Percentiles rank a stretch among this genome's conserved stretches.
These are phyloP conservation scores for Pyrochroa serraticornis DNA, from an alignment of 2,888 invertebrate genomes.

Conservation along the genomic window DNA sequence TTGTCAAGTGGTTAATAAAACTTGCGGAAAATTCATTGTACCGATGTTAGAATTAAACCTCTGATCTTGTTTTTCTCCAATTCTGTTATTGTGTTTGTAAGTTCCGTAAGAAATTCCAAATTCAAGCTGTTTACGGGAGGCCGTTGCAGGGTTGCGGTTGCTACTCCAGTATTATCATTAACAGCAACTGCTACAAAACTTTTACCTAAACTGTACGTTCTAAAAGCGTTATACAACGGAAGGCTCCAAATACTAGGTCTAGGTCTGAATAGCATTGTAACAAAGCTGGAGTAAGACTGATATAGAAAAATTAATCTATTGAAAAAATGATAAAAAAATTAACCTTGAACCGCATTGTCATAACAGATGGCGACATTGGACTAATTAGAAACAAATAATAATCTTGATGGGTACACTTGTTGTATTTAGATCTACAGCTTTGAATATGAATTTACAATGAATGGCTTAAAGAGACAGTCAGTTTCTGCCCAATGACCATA, in stretches of 20 bases:
- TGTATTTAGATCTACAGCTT: neutral
- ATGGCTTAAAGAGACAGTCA: no score
- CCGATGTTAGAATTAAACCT: constrained; percentile 83
- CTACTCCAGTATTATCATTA: constrained; percentile 71
- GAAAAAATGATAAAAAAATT: no score
- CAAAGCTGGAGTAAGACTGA: neutral
- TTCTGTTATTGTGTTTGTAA: constrained; percentile 69
- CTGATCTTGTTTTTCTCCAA: constrained; percentile 70
- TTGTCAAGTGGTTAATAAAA: neutral
- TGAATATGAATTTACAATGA: constrained; percentile 1
- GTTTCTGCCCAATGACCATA: no score
- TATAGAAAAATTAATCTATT: no score
- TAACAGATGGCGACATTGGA: no score
- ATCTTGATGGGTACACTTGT: no score
- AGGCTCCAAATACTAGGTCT: neutral
- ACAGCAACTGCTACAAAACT: constrained; percentile 60
- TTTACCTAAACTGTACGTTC: constrained; percentile 46
- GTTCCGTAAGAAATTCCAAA: constrained; percentile 70
- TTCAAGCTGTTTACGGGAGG: constrained; percentile 85
- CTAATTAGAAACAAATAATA: no score
- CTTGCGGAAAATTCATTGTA: neutral
- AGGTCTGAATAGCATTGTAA: constrained; percentile 2
- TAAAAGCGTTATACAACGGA: neutral
- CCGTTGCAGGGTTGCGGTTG: constrained; percentile 74
- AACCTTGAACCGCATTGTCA: no score